Percentiles rank a stretch among this genome's conserved stretches.
Evolutionary conservation across 2,888 invertebrate species (phyloP).

Genomic region (Eudemis profundana): DNA sequence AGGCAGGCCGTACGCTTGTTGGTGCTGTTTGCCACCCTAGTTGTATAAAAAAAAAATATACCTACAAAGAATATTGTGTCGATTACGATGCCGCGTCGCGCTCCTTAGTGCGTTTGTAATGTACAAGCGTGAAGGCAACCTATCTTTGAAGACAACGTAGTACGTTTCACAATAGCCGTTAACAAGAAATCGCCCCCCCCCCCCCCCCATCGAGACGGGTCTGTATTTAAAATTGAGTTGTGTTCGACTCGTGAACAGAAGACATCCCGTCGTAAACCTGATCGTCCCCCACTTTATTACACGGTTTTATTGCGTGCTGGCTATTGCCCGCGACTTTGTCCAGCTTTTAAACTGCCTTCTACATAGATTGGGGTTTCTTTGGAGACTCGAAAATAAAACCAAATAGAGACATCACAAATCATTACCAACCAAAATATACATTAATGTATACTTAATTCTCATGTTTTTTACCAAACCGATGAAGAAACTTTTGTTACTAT

Average conservation of each 20-base stretch:
- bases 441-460: too few relatives aligned
- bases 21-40: too few relatives aligned
- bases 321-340: constrained; percentile 16
- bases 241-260: constrained; percentile 30
- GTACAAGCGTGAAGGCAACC: too few relatives aligned
- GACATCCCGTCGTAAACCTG: constrained; percentile 38
- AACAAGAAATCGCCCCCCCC: constrained; percentile 26
- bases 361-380: constrained; percentile 10
- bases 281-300: constrained; percentile 38
- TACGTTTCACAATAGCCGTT: constrained; percentile 26
- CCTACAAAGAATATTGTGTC: too few relatives aligned
- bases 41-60: too few relatives aligned
- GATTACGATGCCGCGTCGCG: too few relatives aligned
- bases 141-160: background rate
- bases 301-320: constrained; percentile 26
- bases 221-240: constrained; percentile 43
- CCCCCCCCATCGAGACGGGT: constrained; percentile 15
- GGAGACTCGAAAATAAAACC: background rate
- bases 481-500: too few relatives aligned
- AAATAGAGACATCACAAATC: background rate
- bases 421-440: too few relatives aligned
- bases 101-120: too few relatives aligned
- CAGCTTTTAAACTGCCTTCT: background rate
- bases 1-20: too few relatives aligned
- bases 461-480: too few relatives aligned